Conservation (phyloP, 2,888 invertebrate species). For the Drosophila cracens region DNA sequence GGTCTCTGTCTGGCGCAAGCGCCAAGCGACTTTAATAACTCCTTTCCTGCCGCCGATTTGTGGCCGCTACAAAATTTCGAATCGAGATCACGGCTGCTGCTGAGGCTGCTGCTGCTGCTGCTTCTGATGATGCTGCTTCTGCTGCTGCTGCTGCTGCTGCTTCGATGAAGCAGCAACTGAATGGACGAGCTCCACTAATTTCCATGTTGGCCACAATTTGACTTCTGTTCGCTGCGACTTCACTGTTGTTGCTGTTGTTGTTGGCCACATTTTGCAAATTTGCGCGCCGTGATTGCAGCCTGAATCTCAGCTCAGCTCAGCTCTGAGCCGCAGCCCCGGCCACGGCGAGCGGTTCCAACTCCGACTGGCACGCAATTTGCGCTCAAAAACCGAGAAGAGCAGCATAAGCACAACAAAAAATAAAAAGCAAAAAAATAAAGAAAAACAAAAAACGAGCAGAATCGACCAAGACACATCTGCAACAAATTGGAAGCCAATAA, state of each 20-base stretch:
- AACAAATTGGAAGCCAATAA: slow-evolving; percentile 85
- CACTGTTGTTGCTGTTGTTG: slow-evolving; percentile 19
- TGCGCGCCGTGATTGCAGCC: slow-evolving; percentile 70
- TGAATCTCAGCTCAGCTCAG: slow-evolving; percentile 18
- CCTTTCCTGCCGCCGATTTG: slow-evolving; percentile 76
- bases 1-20: slow-evolving; percentile 51
- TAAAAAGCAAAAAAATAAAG: slow-evolving; percentile 3
- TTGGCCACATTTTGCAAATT: slow-evolving; percentile 66
- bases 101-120: slow-evolving; percentile 32
- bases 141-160: slow-evolving; percentile 33
- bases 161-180: slow-evolving; percentile 42
- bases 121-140: slow-evolving; percentile 30
- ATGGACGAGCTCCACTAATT: slow-evolving; percentile 76
- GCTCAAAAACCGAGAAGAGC: slow-evolving; percentile 22
- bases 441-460: slow-evolving; percentile 4
- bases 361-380: slow-evolving; percentile 70
- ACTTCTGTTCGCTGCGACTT: slow-evolving; percentile 67
- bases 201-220: slow-evolving; percentile 81
- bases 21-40: slow-evolving; percentile 72
- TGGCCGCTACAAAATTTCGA: slow-evolving; percentile 33
- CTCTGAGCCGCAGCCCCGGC: slow-evolving; percentile 4
- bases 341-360: slow-evolving; percentile 10
- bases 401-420: not conserved
- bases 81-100: slow-evolving; percentile 53
- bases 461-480: slow-evolving; percentile 66